These are phyloP conservation scores for Hippoglossus hippoglossus DNA, from an alignment of 2,797 vertebrate species.

Conservation along the genomic window DNA sequence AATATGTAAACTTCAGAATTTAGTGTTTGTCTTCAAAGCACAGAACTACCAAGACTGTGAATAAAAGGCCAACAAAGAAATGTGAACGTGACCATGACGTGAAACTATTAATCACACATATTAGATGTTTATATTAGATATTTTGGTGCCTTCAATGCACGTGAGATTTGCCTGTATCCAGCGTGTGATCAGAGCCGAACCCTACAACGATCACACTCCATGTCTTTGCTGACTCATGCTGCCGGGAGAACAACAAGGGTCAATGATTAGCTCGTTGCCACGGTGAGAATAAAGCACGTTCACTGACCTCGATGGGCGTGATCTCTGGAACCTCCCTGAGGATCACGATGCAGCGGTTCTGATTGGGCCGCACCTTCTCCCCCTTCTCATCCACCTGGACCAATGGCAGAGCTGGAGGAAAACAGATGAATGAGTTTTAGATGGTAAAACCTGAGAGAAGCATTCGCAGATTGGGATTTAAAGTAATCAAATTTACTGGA, in stretches of 20 bases:
- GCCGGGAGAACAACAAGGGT: background rate
- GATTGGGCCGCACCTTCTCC: slow-evolving; percentile 99
- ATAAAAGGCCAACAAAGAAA: too few relatives aligned
- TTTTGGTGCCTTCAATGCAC: too few relatives aligned
- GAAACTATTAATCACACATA: too few relatives aligned
- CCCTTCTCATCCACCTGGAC: slow-evolving; percentile 99
- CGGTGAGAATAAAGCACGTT: background rate
- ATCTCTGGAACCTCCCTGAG: slow-evolving; percentile 95
- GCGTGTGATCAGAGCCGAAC: too few relatives aligned
- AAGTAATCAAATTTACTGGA: too few relatives aligned
- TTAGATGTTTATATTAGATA: too few relatives aligned
- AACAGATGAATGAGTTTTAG: background rate
- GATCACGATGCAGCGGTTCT: slow-evolving; percentile 99
- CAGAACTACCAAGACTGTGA: too few relatives aligned
- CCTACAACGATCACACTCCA: too few relatives aligned
- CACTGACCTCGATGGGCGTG: slow-evolving; percentile 93
- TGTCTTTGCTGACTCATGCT: background rate
- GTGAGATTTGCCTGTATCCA: too few relatives aligned
- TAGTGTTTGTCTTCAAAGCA: too few relatives aligned
- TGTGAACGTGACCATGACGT: too few relatives aligned
- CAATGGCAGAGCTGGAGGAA: slow-evolving; percentile 91
- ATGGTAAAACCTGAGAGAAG: background rate
- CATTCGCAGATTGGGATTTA: background rate
- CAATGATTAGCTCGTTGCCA: background rate
- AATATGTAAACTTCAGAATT: too few relatives aligned